Evolutionary conservation across 2,113 vertebrate genomes (phyloP).

Genomic region (Poeciliopsis prolifica): DNA sequence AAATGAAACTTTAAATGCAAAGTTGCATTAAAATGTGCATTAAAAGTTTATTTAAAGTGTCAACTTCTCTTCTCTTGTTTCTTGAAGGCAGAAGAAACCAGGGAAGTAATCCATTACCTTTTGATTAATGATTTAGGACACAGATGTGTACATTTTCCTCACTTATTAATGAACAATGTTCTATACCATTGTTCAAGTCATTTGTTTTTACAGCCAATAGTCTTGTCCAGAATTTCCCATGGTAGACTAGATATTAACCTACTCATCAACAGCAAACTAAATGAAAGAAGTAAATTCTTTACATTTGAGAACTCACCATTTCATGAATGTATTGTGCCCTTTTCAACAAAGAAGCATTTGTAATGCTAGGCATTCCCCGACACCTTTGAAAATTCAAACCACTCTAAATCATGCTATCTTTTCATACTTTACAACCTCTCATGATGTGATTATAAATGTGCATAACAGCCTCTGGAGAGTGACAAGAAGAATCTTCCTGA

Average conservation of each 20-base stretch:
- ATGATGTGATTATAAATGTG: constrained; percentile 62
- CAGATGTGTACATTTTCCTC: no score
- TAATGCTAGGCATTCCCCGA: constrained; percentile 6
- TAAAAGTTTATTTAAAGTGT: no score
- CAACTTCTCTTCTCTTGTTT: no score
- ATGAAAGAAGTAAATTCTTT: background rate
- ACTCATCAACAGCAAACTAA: background rate
- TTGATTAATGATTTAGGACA: no score
- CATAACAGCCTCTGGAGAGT: constrained; percentile 45
- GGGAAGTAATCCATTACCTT: no score
- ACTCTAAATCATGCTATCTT: constrained; percentile 49
- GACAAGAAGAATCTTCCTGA: constrained; percentile 40
- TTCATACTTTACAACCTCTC: constrained; percentile 54
- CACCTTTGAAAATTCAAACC: constrained; percentile 31
- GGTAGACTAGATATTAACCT: background rate
- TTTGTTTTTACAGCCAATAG: background rate
- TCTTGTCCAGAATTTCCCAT: background rate
- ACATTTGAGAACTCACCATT: background rate
- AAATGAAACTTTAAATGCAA: no score
- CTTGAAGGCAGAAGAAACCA: no score
- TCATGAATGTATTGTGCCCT: background rate
- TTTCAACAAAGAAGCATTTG: constrained; percentile 11
- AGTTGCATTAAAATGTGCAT: no score
- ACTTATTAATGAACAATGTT: no score
- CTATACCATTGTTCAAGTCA: no score